Evolutionary conservation across 1,140 invertebrate genomes (phyloP), one percentile per base, ranked within the genome.

Genomic region (Periplaneta americana): DNA sequence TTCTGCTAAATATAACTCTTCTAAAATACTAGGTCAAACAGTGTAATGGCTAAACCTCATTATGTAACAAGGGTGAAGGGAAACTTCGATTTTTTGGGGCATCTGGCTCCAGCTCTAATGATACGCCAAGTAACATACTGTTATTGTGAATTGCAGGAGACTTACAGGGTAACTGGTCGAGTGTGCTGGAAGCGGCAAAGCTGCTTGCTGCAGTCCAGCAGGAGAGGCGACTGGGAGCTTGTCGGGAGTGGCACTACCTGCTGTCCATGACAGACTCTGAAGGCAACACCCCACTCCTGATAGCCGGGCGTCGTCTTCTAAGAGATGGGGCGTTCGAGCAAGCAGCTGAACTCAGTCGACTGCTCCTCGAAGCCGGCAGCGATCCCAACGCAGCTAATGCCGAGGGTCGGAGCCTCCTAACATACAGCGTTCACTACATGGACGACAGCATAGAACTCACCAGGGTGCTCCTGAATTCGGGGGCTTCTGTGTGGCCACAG

Each of bases 201-300:
- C 18, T 57, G 5, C 35, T 82, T 34, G 17, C 74, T 18, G 80
- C 37, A 18, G n/a, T 75, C 6, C 33, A 33, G 15, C 33, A 15
- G 28, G 76, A 78, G 33, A 34, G n/a, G n/a, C 33, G 34, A 22
- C 35, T 34, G 28, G n/a, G 34, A n/a, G 34, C 34, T 22, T 17
- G 34, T 31, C 35, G 28, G 15, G 82, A 80, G n/a, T 34, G 39
- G 74, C 34, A 37, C 34, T 35, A 74, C 32, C 32, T 75, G 66
- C n/a, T 39, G 39, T 77, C 78, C 32, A 33, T 81, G 3, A 82
- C 84, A 35, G 90, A 91, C 84, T 81, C 85, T 17, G 84, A 87
- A 33, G 87, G 87, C 11, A 89, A 90, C 82, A 90, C 89, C 9
- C 87, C 90, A 4, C 84, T 91, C 22, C 88, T 86, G 57, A 83